phyloP scores from a whole-genome alignment of 2,888 invertebrate genomes.

The Spatulosminthurus flaviceps region DNA sequence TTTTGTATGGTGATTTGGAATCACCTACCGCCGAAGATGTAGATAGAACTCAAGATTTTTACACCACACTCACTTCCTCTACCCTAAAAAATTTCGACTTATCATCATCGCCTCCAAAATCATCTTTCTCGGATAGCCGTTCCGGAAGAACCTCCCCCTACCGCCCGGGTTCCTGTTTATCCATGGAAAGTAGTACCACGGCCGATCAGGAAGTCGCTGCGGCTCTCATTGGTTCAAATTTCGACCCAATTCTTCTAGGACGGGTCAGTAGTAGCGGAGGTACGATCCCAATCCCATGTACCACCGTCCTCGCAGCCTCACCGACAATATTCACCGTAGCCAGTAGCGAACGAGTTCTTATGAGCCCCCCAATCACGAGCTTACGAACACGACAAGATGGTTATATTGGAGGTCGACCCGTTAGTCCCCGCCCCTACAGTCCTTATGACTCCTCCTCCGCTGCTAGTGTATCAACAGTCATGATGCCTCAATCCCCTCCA shows the following conservation, averaged over 20 bases:
- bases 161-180: constrained; percentile 73
- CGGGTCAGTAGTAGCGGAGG: constrained; percentile 46
- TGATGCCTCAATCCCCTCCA: constrained; percentile 1
- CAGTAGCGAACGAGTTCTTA: constrained; percentile 35
- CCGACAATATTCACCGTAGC: constrained; percentile 66
- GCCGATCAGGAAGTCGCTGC: constrained; percentile 74
- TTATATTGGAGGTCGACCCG: constrained; percentile 67
- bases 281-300: constrained; percentile 40
- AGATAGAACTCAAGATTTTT: neutral
- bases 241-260: constrained; percentile 54
- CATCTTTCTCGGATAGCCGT: neutral
- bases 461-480: neutral
- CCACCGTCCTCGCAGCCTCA: constrained; percentile 66
- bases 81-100: neutral
- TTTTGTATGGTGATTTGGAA: constrained; percentile 59
- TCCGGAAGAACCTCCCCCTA: constrained; percentile 63
- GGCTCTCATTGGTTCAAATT: constrained; percentile 60
- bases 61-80: constrained; percentile 23
- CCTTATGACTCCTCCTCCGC: constrained; percentile 38
- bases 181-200: constrained; percentile 66
- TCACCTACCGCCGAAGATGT: constrained; percentile 44
- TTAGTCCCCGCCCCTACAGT: constrained; percentile 59
- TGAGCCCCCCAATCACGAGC: constrained; percentile 37
- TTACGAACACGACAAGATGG: constrained; percentile 74
- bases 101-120: neutral